A percentile compares a stretch with the other conserved stretches of the same genome.
phyloP scores from a whole-genome alignment of 2,888 invertebrate genomes.

The Heliconius ethilla region DNA sequence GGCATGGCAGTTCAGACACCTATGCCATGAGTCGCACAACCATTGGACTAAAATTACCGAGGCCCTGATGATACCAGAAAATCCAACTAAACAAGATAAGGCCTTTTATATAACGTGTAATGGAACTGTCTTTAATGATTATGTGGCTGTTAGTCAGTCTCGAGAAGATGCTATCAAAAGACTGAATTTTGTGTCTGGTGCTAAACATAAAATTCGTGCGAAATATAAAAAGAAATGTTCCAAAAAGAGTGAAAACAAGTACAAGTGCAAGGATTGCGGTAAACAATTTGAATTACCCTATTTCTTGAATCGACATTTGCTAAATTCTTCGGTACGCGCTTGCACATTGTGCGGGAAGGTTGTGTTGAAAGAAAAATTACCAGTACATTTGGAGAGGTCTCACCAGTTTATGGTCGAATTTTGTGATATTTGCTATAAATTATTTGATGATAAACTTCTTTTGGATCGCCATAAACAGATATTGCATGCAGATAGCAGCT shows the following conservation, averaged over 20 bases:
- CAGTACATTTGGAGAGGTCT: conserved; percentile 53
- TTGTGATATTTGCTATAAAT: conserved; percentile 58
- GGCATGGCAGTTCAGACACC: conserved; percentile 58
- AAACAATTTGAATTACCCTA: conserved; percentile 54
- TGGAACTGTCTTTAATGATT: conserved; percentile 51
- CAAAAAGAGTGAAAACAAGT: conserved; percentile 20
- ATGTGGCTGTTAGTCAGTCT: conserved; percentile 28
- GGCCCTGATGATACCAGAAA: conserved; percentile 48
- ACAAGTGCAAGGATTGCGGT: conserved; percentile 58
- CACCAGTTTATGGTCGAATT: conserved; percentile 51
- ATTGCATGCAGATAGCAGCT: conserved; percentile 49
- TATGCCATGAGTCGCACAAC: conserved; percentile 56
- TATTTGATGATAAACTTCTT: conserved; percentile 51
- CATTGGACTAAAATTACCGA: conserved; percentile 58
- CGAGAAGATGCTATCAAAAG: conserved; percentile 48
- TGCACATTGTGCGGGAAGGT: conserved; percentile 59
- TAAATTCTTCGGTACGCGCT: conserved; percentile 55
- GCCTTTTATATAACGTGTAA: conserved; percentile 54
- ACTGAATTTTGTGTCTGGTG: conserved; percentile 46
- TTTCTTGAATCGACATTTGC: conserved; percentile 62
- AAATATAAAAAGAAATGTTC: conserved; percentile 30
- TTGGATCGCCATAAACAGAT: conserved; percentile 51
- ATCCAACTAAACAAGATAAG: conserved; percentile 52
- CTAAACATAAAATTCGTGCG: conserved; percentile 5
- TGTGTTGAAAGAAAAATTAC: conserved; percentile 54